Conservation (phyloP, 2,888 invertebrate species). For the Acanthoscelides obtectus region DNA sequence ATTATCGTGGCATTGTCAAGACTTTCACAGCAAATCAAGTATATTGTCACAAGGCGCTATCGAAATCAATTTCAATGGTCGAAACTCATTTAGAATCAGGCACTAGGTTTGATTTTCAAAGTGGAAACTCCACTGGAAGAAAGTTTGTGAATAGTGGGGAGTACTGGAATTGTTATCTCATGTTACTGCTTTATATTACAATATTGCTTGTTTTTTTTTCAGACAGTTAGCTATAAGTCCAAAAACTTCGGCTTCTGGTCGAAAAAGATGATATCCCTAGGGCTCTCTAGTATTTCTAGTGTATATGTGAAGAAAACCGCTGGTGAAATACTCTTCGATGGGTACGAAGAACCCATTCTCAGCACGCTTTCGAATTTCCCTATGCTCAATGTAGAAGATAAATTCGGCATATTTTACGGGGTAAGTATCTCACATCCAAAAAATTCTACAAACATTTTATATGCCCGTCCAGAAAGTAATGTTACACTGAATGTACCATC, state of each 20-base stretch:
- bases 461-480: too few relatives aligned
- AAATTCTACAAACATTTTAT: too few relatives aligned
- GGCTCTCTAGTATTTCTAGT: constrained; percentile 28
- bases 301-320: constrained; percentile 61
- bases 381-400: constrained; percentile 60
- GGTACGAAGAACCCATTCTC: constrained; percentile 71
- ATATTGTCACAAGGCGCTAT: too few relatives aligned
- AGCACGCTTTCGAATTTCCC: constrained; percentile 59
- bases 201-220: constrained; percentile 26
- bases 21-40: too few relatives aligned
- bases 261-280: constrained; percentile 56
- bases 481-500: too few relatives aligned
- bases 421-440: constrained; percentile 39
- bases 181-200: background rate
- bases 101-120: too few relatives aligned
- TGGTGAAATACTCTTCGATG: constrained; percentile 71
- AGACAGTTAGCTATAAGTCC: constrained; percentile 59
- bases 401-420: constrained; percentile 81
- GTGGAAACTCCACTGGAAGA: too few relatives aligned
- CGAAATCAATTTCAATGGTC: too few relatives aligned
- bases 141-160: too few relatives aligned
- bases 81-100: too few relatives aligned
- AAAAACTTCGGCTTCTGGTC: constrained; percentile 54
- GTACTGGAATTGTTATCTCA: too few relatives aligned
- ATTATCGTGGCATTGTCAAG: too few relatives aligned